Percentiles rank a stretch among this genome's conserved stretches.
These are phyloP conservation scores for Hyperoplus lanceolatus DNA, from an alignment of 2,797 vertebrate species.

Conservation along the genomic window DNA sequence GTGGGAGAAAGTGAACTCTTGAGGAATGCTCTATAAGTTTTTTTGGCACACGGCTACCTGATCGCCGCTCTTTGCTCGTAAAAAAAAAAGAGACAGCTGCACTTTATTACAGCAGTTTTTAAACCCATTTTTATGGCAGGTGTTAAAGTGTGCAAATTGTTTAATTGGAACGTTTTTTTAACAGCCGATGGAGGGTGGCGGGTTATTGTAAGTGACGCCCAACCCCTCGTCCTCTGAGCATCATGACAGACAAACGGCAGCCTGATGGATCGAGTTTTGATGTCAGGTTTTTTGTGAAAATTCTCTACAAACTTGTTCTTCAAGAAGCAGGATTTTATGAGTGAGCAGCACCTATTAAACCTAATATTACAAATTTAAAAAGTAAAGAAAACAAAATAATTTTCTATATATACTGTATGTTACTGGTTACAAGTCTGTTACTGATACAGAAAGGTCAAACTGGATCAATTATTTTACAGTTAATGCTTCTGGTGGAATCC, in stretches of 20 bases:
- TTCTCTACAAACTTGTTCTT: background rate
- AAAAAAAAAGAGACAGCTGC: conserved; percentile 65
- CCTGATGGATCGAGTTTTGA: background rate
- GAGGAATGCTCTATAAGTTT: conserved; percentile 57
- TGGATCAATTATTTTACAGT: background rate
- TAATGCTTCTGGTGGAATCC: background rate
- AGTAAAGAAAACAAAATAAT: background rate
- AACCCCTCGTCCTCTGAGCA: background rate
- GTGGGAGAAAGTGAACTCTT: conserved; percentile 40
- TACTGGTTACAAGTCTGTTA: background rate
- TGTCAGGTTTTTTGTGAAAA: background rate
- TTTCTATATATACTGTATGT: background rate
- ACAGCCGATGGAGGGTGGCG: background rate
- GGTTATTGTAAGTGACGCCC: conserved; percentile 1
- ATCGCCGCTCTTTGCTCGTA: conserved; percentile 44
- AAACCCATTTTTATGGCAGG: conserved; percentile 47
- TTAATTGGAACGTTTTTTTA: conserved; percentile 45
- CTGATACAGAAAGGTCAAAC: background rate
- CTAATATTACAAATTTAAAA: background rate
- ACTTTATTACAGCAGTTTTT: conserved; percentile 39
- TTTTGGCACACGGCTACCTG: conserved; percentile 39
- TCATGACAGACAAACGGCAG: background rate
- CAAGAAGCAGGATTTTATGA: background rate
- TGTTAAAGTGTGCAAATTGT: conserved; percentile 41
- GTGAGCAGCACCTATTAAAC: background rate